phyloP scores from a whole-genome alignment of 2,113 vertebrate genomes.

The Geothlypis trichas region DNA sequence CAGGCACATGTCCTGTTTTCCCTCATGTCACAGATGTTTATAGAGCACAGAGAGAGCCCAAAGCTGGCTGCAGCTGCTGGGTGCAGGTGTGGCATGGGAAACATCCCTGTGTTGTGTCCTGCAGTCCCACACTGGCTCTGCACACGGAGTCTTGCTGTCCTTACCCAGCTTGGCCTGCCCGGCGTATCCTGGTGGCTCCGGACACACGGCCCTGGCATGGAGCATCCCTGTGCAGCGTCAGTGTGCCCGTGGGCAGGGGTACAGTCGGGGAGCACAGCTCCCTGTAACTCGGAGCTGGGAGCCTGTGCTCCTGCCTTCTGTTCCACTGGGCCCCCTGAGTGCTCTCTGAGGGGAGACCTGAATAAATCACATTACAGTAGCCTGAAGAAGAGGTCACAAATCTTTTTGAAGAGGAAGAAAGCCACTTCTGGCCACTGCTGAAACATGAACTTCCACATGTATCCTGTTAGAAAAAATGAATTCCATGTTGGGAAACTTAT shows the following conservation, averaged over 20 bases:
- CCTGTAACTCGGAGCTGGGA: not conserved
- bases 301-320: not conserved
- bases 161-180: not conserved
- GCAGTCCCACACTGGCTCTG: not conserved
- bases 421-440: slow-evolving; percentile 36
- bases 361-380: slow-evolving; percentile 61
- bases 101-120: rapidly evolving
- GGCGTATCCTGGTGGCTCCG: rapidly evolving
- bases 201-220: rapidly evolving
- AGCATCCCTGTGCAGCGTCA: not conserved
- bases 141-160: rapidly evolving
- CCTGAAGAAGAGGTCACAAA: slow-evolving; percentile 56
- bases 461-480: slow-evolving; percentile 65
- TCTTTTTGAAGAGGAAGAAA: slow-evolving; percentile 62
- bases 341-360: not conserved
- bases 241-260: not conserved
- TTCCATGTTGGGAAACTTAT: slow-evolving; percentile 59
- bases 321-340: not conserved
- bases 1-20: rapidly evolving
- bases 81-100: not conserved
- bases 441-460: slow-evolving; percentile 60
- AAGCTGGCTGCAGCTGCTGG: not conserved
- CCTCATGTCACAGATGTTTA: not conserved
- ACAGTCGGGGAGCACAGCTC: not conserved
- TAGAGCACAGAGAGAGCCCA: not conserved